Conservation (phyloP, 2,888 invertebrate genomes). For the Drosophila aldrichi region DNA sequence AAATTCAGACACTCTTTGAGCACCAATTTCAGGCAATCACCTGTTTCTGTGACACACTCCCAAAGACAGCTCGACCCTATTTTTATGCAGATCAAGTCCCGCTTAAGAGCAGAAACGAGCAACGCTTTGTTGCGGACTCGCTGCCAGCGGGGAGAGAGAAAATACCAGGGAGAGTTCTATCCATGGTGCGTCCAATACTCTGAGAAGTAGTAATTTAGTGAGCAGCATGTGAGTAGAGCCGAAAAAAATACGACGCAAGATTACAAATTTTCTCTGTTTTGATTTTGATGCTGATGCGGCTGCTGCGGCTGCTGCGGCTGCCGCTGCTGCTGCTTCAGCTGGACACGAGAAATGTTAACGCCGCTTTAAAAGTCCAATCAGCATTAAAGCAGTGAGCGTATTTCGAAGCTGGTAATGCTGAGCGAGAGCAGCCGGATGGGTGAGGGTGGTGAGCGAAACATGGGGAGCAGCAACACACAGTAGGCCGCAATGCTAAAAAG, state of each 20-base stretch:
- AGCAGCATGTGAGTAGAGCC: constrained; percentile 58
- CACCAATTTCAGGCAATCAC: constrained; percentile 53
- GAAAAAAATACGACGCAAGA: constrained; percentile 63
- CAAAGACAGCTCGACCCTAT: constrained; percentile 71
- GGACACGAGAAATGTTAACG: constrained; percentile 60
- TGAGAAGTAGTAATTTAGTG: constrained; percentile 65
- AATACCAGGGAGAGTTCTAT: constrained; percentile 68
- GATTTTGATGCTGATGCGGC: constrained; percentile 56
- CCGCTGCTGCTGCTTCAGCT: constrained; percentile 54
- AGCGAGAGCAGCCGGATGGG: constrained; percentile 24
- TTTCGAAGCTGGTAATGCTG: constrained; percentile 61
- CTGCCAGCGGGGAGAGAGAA: constrained; percentile 59
- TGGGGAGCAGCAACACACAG: constrained; percentile 40
- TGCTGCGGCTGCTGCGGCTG: too few relatives aligned
- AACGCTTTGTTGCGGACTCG: constrained; percentile 27
- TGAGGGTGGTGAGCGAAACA: constrained; percentile 19
- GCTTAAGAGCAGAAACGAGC: constrained; percentile 70
- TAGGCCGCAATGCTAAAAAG: constrained; percentile 16
- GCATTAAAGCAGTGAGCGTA: constrained; percentile 63
- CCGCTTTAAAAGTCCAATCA: constrained; percentile 70
- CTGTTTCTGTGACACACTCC: constrained; percentile 67
- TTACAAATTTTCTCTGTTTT: constrained; percentile 77
- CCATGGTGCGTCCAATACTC: constrained; percentile 53
- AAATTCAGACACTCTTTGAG: constrained; percentile 47
- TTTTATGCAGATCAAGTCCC: constrained; percentile 80